These are phyloP conservation scores for Tonatia bakeri DNA, from an alignment of 2,113 vertebrate genomes.

Conservation along the genomic window DNA sequence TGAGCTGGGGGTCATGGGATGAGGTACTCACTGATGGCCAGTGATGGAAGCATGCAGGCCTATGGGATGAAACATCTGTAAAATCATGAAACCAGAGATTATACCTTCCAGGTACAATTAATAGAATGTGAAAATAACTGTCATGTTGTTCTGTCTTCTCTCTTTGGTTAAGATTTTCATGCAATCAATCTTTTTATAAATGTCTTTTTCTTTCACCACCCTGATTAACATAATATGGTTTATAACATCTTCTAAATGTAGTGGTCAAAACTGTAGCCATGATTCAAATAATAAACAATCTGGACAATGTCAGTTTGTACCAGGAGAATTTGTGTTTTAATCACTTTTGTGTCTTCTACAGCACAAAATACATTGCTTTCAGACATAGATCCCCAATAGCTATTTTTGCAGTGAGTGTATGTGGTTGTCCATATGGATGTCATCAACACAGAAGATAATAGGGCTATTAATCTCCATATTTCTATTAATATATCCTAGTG, in stretches of 20 bases:
- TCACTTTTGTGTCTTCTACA: not conserved
- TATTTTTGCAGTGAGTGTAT: not conserved
- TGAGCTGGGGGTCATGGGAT: not conserved
- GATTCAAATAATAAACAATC: not conserved
- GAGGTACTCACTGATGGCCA: not conserved
- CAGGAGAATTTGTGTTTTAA: not conserved
- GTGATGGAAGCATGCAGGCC: not conserved
- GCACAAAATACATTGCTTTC: not conserved
- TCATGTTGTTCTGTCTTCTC: not conserved
- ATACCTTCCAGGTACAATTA: not conserved
- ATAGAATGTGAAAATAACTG: not conserved
- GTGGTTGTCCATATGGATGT: not conserved
- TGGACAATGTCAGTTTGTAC: not conserved
- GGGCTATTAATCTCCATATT: not conserved
- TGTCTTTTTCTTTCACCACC: not conserved
- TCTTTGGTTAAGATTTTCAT: not conserved
- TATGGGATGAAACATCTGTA: not conserved
- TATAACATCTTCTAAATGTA: not conserved
- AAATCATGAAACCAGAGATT: not conserved
- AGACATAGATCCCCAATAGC: not conserved
- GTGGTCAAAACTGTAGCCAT: not conserved
- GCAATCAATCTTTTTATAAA: not conserved
- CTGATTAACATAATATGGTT: not conserved
- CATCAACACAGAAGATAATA: not conserved
- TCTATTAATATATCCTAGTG: not conserved